These are phyloP conservation scores for Eriocheir sinensis DNA, from an alignment of 1,140 invertebrate species.

Conservation along the genomic window DNA sequence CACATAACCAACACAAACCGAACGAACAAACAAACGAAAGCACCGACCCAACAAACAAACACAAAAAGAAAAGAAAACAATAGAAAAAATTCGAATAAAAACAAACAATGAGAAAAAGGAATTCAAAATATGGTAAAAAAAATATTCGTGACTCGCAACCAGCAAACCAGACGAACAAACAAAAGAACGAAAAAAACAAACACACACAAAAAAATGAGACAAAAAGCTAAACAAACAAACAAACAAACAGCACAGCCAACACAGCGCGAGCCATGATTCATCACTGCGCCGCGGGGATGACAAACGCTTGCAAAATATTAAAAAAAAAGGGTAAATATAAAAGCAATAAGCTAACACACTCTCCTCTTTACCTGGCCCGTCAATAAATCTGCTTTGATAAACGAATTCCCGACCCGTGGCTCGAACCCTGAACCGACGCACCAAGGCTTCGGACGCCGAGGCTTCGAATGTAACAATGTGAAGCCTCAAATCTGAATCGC, in stretches of 20 bases:
- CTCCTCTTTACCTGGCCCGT: background rate
- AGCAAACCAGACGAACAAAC: no score
- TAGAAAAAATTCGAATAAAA: background rate
- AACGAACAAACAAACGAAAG: no score
- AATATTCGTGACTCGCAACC: background rate
- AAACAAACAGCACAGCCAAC: background rate
- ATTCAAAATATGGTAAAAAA: background rate
- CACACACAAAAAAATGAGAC: no score
- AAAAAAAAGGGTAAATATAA: background rate
- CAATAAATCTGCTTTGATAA: constrained; percentile 17
- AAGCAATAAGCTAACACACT: background rate
- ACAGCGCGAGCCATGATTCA: background rate
- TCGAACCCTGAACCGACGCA: background rate
- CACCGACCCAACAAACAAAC: no score
- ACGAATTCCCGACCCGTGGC: background rate
- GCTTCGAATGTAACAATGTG: background rate
- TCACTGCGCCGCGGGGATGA: background rate
- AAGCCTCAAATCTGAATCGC: background rate
- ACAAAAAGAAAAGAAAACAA: no score
- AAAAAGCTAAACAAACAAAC: no score
- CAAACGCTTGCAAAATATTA: background rate
- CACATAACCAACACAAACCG: no score
- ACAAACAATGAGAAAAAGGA: background rate
- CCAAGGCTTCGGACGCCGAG: background rate
- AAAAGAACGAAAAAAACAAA: background rate